Evolutionary conservation across 2,113 vertebrate species (phyloP).

Genomic region (Acanthochromis polyacanthus): DNA sequence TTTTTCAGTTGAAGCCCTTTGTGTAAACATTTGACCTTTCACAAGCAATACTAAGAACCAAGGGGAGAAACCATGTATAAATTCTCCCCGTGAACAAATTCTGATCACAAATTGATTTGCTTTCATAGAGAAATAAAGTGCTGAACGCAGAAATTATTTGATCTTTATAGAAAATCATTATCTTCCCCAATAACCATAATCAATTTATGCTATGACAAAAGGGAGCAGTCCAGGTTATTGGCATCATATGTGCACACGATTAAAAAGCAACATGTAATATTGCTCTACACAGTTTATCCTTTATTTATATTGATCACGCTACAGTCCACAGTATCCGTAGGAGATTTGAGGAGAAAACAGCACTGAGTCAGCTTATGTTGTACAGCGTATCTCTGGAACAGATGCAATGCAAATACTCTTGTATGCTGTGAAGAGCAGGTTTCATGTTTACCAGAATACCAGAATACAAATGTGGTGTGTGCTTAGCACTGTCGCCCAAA

Average conservation of each 20-base stretch:
- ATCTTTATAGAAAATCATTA: slow-evolving; percentile 44
- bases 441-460: not conserved
- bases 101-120: slow-evolving; percentile 41
- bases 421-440: not conserved
- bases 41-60: not conserved
- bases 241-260: slow-evolving; percentile 29
- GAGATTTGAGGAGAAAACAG: not conserved
- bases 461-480: not conserved
- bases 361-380: no score
- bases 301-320: slow-evolving; percentile 20
- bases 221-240: slow-evolving; percentile 23
- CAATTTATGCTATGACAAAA: slow-evolving; percentile 45
- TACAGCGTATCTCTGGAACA: not conserved
- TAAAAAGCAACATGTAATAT: slow-evolving; percentile 41
- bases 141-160: slow-evolving; percentile 40
- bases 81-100: slow-evolving; percentile 35
- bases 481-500: no score
- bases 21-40: slow-evolving; percentile 32
- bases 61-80: slow-evolving; percentile 4
- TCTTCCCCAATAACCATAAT: slow-evolving; percentile 17
- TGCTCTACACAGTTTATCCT: not conserved
- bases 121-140: slow-evolving; percentile 47
- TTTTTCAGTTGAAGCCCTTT: slow-evolving; percentile 4
- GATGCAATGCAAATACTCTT: not conserved
- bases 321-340: not conserved